Evolutionary conservation across 2,888 invertebrate genomes (phyloP), one percentile per base, ranked within the genome.

Genomic region (Hydraecia micacea): DNA sequence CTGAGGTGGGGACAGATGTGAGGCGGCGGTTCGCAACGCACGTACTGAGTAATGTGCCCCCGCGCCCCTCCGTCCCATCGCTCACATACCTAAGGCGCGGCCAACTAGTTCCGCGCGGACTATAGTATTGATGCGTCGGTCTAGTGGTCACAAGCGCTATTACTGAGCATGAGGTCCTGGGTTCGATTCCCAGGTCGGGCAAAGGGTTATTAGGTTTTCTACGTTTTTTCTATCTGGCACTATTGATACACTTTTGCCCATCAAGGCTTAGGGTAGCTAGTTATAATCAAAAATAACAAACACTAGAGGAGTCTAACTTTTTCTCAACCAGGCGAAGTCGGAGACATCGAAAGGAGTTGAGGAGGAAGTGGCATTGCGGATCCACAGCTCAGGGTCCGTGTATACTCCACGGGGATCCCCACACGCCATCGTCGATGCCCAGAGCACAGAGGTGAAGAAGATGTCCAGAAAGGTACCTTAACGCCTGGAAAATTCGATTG

Each of bases 381-480:
- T 96, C 55, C 94, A 95, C 86, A 96, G 96, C 73, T 93, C 95
- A 0, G 90, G 91, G 66, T 95, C 96, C 0, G 92, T 93, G n/a
- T 95, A 96, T 87, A 94, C 91, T 2, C 95, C 95, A 0, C 89
- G 91, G 0, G 78, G 91, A 0, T 95, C 96, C 0, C 96, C 95
- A 0, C 95, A 95, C 69, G 86, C 92, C 0, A 92, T 95, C 2
- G 84, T 92, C 0, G 93, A 94, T 65, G 49, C 89, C 0, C 94
- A 94, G 84, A 94, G 84, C 63, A 69, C 88, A 28, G 96, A 96
- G 60, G 79, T 90, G 2, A 96, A 93, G 86, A 95, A 93, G 83
- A 96, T 96, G 93, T 96, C 96, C 3, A 95, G 92, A 82, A 96
- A 95, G 92, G 96, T 95, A 81, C 8, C 1, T 2, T 58, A 52